Base-by-base conservation (phyloP, 2,113 vertebrate genomes). In the Romanogobio albipinnatus region DNA sequence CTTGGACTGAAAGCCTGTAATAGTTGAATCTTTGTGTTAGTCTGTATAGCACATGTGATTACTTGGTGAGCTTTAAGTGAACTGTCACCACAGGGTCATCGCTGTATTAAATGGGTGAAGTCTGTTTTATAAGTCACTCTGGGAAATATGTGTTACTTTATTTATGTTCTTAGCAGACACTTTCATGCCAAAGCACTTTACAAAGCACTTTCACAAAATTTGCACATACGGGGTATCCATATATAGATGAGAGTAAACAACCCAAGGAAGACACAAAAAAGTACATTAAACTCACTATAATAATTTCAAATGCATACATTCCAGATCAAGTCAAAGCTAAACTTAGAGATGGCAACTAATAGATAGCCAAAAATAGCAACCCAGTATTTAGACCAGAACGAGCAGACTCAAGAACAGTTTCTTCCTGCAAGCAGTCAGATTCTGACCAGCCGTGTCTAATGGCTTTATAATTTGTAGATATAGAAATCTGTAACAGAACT, bases 401-500 rank as follows among this genome's bases (percentile, higher is more conserved):
- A 36, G 17, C 66, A 43, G 33, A 61, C n/a, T 61, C n/a, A 11
- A 24, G 58, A 24, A 61, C 58, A 24, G 9, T 24, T 19, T 70
- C 17, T 70, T 43, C 36, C 17, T 11, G 9, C 66, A 39, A 43
- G 33, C 33, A 70, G 36, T 70, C 36, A 43, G 66, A 70, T 70
- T 43, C 19, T n/a, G 9, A 43, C 39, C 4, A 39, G 36, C 36
- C 39, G 17, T 22, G 66, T 70, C 66, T 43, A 70, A 43, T 39
- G 22, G 36, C 66, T 11, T 19, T 70, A 70, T 70, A 43, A 70
- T 70, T 43, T 43, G 22, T 70, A 39, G 66, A 70, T 39, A 39
- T 22, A 43, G 9, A 70, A 70, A 70, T 70, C 36, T 70, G 66
- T 68, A 70, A 70, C 66, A 70, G 9, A 70, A 70, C 22, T 70